Conservation (phyloP, 2,888 invertebrate species). For the Brachypterus glaber region DNA sequence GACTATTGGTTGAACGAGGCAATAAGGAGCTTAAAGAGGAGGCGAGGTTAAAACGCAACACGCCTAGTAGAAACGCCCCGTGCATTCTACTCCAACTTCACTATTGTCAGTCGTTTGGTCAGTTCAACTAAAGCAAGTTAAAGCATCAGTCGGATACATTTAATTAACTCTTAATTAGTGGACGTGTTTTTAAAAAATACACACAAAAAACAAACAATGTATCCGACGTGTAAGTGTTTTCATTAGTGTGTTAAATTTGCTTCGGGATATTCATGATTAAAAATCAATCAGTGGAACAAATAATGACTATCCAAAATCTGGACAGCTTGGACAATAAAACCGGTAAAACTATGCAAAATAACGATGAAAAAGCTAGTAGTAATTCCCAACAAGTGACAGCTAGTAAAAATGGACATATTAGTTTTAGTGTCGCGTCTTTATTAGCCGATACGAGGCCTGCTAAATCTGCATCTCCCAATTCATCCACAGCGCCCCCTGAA, state of each 20-base stretch:
- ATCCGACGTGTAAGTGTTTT: neutral
- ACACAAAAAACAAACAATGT: neutral
- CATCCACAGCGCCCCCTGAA: constrained; percentile 40
- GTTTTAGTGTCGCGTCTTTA: constrained; percentile 83
- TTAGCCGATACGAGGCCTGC: constrained; percentile 68
- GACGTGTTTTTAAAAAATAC: constrained; percentile 10
- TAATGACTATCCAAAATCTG: constrained; percentile 57
- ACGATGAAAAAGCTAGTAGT: constrained; percentile 41
- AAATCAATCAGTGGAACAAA: constrained; percentile 51
- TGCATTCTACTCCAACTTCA: constrained; percentile 18
- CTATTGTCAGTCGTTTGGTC: constrained; percentile 27
- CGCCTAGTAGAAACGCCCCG: constrained; percentile 14
- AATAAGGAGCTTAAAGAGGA: constrained; percentile 25
- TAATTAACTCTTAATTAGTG: constrained; percentile 16
- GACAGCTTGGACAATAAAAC: constrained; percentile 35
- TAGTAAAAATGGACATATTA: constrained; percentile 56
- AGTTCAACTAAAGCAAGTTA: constrained; percentile 30
- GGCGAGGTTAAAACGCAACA: constrained; percentile 14
- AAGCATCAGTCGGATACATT: constrained; percentile 24
- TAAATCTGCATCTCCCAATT: constrained; percentile 45
- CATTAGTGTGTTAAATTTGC: neutral
- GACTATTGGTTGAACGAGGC: constrained; percentile 26
- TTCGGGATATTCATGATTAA: constrained; percentile 51
- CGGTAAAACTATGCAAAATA: constrained; percentile 35
- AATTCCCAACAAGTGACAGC: constrained; percentile 28